Evolutionary conservation across 2,888 invertebrate species (phyloP), one percentile per base, ranked within the genome.

Genomic region (Pandemis corylana): DNA sequence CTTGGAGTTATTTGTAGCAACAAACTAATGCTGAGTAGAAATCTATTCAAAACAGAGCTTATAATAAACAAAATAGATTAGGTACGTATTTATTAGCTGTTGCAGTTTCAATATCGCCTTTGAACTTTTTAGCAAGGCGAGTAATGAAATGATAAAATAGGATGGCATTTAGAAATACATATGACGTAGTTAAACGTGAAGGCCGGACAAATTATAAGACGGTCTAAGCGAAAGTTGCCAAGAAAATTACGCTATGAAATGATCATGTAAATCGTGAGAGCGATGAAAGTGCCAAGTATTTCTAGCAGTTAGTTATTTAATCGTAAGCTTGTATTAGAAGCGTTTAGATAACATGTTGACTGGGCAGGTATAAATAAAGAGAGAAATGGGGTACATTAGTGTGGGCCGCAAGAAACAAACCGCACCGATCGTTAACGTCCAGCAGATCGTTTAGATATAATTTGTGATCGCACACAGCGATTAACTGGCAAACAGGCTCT

Each of bases 381-480:
- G 66, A 70, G 36, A 74, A 44, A 15, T 74, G 59, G 28, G 6
- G 20, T 41, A 10, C 46, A 28, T 41, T 51, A 66, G 65, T 65
- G 46, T 46, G 70, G 68, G 13, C 62, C 28, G 53, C 73, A 13
- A 77, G 46, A 49, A n/a, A 77, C 80, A 78, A 81, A 74, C 77
- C 78, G 75, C 77, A 77, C 76, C 75, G 78, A 77, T 79, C 80
- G 75, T 83, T 77, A 82, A 83, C 77, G 80, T 82, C 78, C 49
- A 56, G 66, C 28, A 51, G 67, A 68, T 75, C 74, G 66, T 75
- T 3, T 36, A 10, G 46, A 46, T 56, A 68, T 56, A 56, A 67
- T 71, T 70, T 66, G 66, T 68, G 64, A 76, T 36, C 63, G 75
- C 77, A 76, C 77, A 79, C 77, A 76, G 77, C 4, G 7, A 28